Base-by-base conservation (phyloP, 2,797 vertebrate species). In the Tapera naevia region DNA sequence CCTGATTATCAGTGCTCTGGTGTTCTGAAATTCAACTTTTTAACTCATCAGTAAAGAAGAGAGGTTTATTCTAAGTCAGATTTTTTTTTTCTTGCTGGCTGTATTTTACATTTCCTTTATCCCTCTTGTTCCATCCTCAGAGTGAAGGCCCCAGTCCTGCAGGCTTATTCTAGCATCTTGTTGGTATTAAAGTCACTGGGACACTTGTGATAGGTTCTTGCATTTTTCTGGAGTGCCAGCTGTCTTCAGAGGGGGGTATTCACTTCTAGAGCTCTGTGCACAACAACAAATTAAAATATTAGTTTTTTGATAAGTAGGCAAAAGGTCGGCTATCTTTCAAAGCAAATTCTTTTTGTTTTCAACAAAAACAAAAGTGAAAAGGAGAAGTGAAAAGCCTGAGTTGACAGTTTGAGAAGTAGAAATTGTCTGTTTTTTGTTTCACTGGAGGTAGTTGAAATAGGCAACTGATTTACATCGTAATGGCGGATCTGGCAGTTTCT, bases 71-170 rank as follows among this genome's bases (percentile, higher is more conserved):
- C 22, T 7, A 37, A 69, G 28, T 56, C 33, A 13, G 23, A 5
- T 48, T 3, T 60, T 21, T 70, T n/a, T 46, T 35, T 41, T 45
- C n/a, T 69, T 30, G 11, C 21, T 65, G 67, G 8, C 17, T 70
- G 18, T 51, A 3, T 56, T 57, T 67, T 22, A 11, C 13, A 1
- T 51, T 66, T 65, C n/a, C 43, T 10, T 23, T 39, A 32, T 11
- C 17, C 7, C n/a, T 54, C 10, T 7, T 6, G 27, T 32, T 35
- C 46, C 1, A 0, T 27, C 60, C 67, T 43, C 18, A 25, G 28
- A 33, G 8, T 8, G 12, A 23, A 57, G 61, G 16, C 28, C 48
- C 30, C 0, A 0, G n/a, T 37, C 35, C 21, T 3, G 2, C 33
- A 9, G 0, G 0, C 22, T 41, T 39, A 1, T 5, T 57, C 6